These are phyloP conservation scores for Acipenser ruthenus DNA, from an alignment of 2,797 vertebrate genomes.

Conservation along the genomic window DNA sequence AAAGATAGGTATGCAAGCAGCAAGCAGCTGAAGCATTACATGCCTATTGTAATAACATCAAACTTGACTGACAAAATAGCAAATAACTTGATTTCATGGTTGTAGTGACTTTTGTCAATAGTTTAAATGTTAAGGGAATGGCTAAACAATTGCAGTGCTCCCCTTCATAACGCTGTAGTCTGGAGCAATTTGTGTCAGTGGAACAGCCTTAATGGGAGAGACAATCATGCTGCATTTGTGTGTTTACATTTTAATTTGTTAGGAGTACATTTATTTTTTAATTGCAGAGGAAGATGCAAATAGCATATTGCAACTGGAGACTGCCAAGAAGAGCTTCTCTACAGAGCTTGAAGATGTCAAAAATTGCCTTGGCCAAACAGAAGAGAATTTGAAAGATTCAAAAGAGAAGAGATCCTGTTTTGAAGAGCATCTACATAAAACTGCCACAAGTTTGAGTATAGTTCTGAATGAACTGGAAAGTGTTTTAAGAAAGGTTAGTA, in stretches of 20 bases:
- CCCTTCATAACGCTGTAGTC: too few species aligned
- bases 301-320: conserved; percentile 73
- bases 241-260: too few species aligned
- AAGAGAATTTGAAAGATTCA: conserved; percentile 66
- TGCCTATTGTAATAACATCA: too few species aligned
- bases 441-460: conserved; percentile 68
- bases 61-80: too few species aligned
- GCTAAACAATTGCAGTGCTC: too few species aligned
- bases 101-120: too few species aligned
- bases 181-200: too few species aligned
- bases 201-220: too few species aligned
- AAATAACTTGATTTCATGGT: too few species aligned
- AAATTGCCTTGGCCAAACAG: conserved; percentile 64
- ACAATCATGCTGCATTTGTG: too few species aligned
- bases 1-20: conserved; percentile 74
- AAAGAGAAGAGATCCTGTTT: conserved; percentile 77
- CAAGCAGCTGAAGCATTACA: too few species aligned
- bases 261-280: conserved; percentile 9
- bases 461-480: conserved; percentile 81
- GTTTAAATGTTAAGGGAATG: too few species aligned
- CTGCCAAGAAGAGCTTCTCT: conserved; percentile 68
- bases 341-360: conserved; percentile 82
- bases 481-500: conserved; percentile 74
- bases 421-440: conserved; percentile 74
- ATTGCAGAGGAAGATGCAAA: conserved; percentile 79